phyloP scores from a whole-genome alignment of 2,797 vertebrate species.

The Acrossocheilus fasciatus region DNA sequence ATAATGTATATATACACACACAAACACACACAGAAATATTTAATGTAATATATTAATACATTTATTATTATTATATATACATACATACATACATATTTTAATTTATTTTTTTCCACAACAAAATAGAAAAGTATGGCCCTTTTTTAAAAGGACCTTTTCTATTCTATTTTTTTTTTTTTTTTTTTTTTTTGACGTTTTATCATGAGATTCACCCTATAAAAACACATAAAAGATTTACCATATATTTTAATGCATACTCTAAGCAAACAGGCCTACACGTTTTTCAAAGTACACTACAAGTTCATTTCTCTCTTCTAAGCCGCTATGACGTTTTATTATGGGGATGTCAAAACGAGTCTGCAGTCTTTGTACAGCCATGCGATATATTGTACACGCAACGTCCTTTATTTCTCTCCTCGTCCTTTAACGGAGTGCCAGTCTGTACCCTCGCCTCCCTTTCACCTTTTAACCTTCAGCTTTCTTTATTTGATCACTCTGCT shows the following conservation, averaged over 20 bases:
- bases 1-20: no score
- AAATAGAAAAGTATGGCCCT: no score
- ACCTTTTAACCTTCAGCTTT: constrained; percentile 14
- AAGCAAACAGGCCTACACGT: neutral
- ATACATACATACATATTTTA: no score
- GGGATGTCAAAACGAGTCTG: constrained; percentile 44
- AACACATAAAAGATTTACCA: neutral
- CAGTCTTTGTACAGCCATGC: constrained; percentile 18
- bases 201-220: neutral
- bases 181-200: neutral
- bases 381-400: constrained; percentile 38
- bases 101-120: no score
- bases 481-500: neutral
- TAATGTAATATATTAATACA: no score
- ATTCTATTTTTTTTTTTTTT: no score
- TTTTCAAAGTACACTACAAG: neutral
- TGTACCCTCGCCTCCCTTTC: neutral
- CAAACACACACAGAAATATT: no score
- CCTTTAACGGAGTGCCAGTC: constrained; percentile 20
- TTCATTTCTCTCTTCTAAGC: neutral
- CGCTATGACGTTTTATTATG: constrained; percentile 8
- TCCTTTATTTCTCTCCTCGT: neutral
- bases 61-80: no score
- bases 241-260: neutral
- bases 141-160: no score